Conservation (phyloP, 2,113 vertebrate species). For the Dissostichus mawsoni region DNA sequence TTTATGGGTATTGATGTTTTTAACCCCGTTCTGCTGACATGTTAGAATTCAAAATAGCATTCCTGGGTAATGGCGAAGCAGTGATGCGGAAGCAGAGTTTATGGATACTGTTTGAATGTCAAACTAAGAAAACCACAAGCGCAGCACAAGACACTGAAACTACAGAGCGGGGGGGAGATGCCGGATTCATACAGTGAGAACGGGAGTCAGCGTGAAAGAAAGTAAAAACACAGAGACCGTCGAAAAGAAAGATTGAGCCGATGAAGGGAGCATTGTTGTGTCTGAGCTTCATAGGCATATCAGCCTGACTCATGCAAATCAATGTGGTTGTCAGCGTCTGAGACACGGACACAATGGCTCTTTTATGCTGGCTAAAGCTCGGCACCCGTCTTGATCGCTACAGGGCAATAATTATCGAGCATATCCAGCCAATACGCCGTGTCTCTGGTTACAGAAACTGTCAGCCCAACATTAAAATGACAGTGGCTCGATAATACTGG, state of each 20-base stretch:
- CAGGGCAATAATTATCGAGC: slow-evolving; percentile 67
- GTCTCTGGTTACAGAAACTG: slow-evolving; percentile 54
- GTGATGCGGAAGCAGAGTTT: slow-evolving; percentile 74
- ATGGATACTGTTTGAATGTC: slow-evolving; percentile 73
- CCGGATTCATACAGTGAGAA: slow-evolving; percentile 27
- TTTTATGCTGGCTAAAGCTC: slow-evolving; percentile 56
- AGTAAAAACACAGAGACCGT: slow-evolving; percentile 23
- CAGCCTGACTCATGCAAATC: slow-evolving; percentile 70
- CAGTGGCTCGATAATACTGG: slow-evolving; percentile 38
- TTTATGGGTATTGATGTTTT: slow-evolving; percentile 79
- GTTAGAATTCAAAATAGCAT: slow-evolving; percentile 69
- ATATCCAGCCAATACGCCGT: slow-evolving; percentile 53
- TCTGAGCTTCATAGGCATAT: slow-evolving; percentile 58
- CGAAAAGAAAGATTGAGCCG: slow-evolving; percentile 35
- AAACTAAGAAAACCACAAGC: slow-evolving; percentile 71
- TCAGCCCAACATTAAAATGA: slow-evolving; percentile 46
- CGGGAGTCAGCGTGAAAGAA: slow-evolving; percentile 6
- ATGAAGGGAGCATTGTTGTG: slow-evolving; percentile 49
- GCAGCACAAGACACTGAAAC: slow-evolving; percentile 55
- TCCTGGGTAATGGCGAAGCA: slow-evolving; percentile 63
- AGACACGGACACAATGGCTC: slow-evolving; percentile 60
- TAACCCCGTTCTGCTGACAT: slow-evolving; percentile 79
- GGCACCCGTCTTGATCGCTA: slow-evolving; percentile 51
- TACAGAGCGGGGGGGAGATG: slow-evolving; percentile 7
- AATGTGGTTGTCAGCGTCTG: slow-evolving; percentile 56